Conservation (phyloP, 2,113 vertebrate species). For the Lepus europaeus region DNA sequence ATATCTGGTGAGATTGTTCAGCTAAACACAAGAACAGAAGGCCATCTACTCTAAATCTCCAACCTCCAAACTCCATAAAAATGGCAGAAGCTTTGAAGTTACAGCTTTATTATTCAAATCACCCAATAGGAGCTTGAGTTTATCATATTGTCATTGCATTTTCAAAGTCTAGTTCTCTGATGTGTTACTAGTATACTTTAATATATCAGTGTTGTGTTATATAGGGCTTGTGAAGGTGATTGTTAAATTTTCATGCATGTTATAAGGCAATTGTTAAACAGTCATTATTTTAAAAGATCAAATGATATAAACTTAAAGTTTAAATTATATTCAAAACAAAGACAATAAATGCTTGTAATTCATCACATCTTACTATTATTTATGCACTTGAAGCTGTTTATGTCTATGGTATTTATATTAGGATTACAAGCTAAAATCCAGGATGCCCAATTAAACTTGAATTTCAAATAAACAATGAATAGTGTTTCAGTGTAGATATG, state of each 20-base stretch:
- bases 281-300: conserved; percentile 35
- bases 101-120: conserved; percentile 20
- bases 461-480: conserved; percentile 30
- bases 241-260: neutral
- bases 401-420: neutral
- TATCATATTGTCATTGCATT: neutral
- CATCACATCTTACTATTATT: neutral
- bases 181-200: neutral
- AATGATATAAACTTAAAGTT: conserved; percentile 34
- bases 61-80: neutral
- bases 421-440: neutral
- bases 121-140: neutral
- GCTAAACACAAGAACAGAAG: neutral
- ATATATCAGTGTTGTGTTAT: neutral
- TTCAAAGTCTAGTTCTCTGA: neutral
- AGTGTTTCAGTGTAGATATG: neutral
- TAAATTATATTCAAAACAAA: conserved; percentile 40
- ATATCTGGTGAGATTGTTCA: neutral
- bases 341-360: neutral
- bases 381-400: neutral
- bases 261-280: neutral
- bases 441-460: conserved; percentile 1
- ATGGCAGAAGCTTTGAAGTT: conserved; percentile 9
- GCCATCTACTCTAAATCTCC: neutral
- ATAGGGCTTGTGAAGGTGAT: neutral